Evolutionary conservation across 2,113 vertebrate species (phyloP).

Genomic region (Garra rufa): DNA sequence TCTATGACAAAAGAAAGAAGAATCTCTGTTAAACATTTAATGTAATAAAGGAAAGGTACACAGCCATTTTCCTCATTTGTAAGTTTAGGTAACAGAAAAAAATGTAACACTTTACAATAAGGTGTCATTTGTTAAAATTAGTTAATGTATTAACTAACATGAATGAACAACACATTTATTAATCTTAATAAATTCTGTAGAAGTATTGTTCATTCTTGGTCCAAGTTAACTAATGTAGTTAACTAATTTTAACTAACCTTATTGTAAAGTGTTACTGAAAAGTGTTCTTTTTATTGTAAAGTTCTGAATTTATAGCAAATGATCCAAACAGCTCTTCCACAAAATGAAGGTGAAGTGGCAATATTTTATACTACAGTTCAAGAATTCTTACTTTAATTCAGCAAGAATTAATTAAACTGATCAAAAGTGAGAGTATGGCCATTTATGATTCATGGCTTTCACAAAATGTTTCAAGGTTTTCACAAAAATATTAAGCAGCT

Average conservation of each 20-base stretch:
- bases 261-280: too few species aligned
- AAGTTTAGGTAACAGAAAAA: not conserved
- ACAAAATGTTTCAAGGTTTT: not conserved
- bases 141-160: too few species aligned
- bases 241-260: too few species aligned
- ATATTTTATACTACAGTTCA: not conserved
- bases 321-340: not conserved
- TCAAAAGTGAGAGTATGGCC: not conserved
- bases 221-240: too few species aligned
- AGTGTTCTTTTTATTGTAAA: too few species aligned
- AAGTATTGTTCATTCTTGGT: too few species aligned
- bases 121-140: too few species aligned
- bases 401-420: not conserved
- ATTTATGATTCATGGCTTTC: too few species aligned
- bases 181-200: too few species aligned
- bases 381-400: not conserved
- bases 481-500: not conserved
- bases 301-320: not conserved
- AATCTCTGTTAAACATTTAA: not conserved
- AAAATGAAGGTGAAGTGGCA: not conserved
- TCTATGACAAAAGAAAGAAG: conserved; percentile 58
- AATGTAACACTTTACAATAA: too few species aligned
- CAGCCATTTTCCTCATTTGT: not conserved
- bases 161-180: too few species aligned
- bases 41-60: not conserved